Evolutionary conservation across 1,140 invertebrate genomes (phyloP).

Genomic region (Microvelia longipes): DNA sequence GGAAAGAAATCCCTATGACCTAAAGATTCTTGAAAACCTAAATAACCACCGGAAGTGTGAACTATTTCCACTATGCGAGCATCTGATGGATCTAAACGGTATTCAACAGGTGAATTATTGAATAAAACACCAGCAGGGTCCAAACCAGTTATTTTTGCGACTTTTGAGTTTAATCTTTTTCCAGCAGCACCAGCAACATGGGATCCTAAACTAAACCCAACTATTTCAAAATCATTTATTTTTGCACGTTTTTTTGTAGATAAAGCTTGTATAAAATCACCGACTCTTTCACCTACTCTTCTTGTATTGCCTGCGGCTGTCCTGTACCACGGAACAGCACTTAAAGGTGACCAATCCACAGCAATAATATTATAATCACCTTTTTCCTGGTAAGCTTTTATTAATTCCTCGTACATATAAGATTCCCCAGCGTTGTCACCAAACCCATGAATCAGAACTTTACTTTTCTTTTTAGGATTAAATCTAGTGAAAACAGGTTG

Average conservation of each 20-base stretch:
- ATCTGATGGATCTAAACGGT: constrained; percentile 27
- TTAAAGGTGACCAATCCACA: constrained; percentile 44
- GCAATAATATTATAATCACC: constrained; percentile 44
- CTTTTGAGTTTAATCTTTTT: constrained; percentile 23
- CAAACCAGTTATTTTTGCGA: constrained; percentile 28
- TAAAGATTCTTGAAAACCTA: constrained; percentile 36
- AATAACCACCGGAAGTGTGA: constrained; percentile 41
- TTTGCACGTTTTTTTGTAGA: constrained; percentile 10
- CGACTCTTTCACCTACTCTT: constrained; percentile 8
- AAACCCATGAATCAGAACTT: constrained; percentile 26
- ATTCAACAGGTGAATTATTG: constrained; percentile 18
- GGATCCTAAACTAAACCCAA: constrained; percentile 27
- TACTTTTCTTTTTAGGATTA: not conserved
- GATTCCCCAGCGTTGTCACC: constrained; percentile 23
- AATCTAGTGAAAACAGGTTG: not conserved
- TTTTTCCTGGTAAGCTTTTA: constrained; percentile 31
- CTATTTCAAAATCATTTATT: constrained; percentile 20
- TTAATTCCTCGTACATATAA: constrained; percentile 23
- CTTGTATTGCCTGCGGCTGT: constrained; percentile 21
- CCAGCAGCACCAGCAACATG: constrained; percentile 27
- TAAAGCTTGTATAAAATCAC: constrained; percentile 21
- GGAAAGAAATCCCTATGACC: constrained; percentile 48
- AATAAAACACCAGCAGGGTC: constrained; percentile 27
- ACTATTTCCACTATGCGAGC: constrained; percentile 41
- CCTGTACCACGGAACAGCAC: constrained; percentile 27